phyloP scores from a whole-genome alignment of 2,888 invertebrate genomes.

The Acanthococcus lagerstroemiae region DNA sequence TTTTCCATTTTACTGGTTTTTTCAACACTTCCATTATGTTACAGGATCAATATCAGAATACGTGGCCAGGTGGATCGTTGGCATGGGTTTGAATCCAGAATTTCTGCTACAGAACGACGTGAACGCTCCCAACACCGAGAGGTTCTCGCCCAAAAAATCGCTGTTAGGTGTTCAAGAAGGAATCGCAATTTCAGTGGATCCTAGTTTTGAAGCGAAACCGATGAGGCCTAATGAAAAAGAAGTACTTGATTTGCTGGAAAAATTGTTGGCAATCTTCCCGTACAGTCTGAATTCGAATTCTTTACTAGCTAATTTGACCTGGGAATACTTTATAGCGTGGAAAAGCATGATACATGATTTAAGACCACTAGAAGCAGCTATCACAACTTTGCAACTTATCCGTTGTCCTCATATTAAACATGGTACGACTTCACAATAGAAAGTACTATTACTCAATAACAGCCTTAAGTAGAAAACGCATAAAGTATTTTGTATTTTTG shows the following conservation, averaged over 20 bases:
- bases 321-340: constrained; percentile 86
- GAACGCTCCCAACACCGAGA: background rate
- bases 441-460: too few relatives aligned
- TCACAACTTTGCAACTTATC: constrained; percentile 58
- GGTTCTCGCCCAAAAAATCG: constrained; percentile 11
- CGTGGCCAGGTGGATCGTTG: constrained; percentile 75
- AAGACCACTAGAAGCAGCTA: constrained; percentile 57
- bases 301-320: constrained; percentile 73
- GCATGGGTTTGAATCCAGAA: constrained; percentile 59
- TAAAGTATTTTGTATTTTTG: too few relatives aligned
- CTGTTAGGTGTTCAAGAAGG: constrained; percentile 34
- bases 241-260: constrained; percentile 50
- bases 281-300: constrained; percentile 70
- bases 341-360: constrained; percentile 61
- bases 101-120: constrained; percentile 40
- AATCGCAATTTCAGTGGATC: constrained; percentile 38
- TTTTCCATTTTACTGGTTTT: background rate
- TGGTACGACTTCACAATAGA: constrained; percentile 43
- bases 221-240: constrained; percentile 33
- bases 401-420: constrained; percentile 54
- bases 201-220: constrained; percentile 36
- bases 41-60: constrained; percentile 76
- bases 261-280: constrained; percentile 69
- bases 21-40: background rate
- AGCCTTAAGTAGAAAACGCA: too few relatives aligned